Percentiles rank a stretch among this genome's conserved stretches.
phyloP scores from a whole-genome alignment of 2,113 vertebrate species.

The Percina caprodes region DNA sequence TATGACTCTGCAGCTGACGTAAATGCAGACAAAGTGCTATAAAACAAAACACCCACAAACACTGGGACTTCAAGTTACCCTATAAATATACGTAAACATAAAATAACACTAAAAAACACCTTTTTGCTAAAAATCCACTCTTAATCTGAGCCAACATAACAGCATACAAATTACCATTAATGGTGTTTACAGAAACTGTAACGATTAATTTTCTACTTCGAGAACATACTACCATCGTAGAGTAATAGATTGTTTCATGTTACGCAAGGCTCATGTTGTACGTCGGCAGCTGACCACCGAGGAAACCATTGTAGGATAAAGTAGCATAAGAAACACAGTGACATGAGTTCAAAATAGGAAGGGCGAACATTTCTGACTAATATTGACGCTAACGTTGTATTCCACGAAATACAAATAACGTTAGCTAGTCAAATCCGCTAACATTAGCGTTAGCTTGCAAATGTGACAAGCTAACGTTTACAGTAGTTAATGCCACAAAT shows the following conservation, averaged over 20 bases:
- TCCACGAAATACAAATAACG: not conserved
- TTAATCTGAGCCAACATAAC: not conserved
- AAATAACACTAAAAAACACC: not conserved
- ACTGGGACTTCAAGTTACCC: not conserved
- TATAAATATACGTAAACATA: not conserved
- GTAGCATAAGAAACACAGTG: not conserved
- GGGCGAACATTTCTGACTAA: not conserved
- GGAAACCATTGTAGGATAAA: not conserved
- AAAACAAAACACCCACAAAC: not conserved
- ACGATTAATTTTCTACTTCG: not conserved
- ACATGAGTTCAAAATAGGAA: not conserved
- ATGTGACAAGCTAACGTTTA: constrained; percentile 29
- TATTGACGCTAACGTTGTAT: not conserved
- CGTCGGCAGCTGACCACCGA: not conserved
- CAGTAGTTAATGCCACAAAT: constrained; percentile 15
- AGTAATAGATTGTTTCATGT: not conserved
- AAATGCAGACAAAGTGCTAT: constrained; percentile 6
- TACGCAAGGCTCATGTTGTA: not conserved
- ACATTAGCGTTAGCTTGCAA: constrained; percentile 22
- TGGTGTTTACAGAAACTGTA: not conserved
- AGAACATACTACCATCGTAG: not conserved
- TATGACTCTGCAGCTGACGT: constrained; percentile 30
- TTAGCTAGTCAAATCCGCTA: constrained; percentile 27
- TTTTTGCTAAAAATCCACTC: not conserved
- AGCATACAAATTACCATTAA: not conserved